Evolutionary conservation across 2,888 invertebrate genomes (phyloP), one percentile per base, ranked within the genome.

Genomic region (Apoderus coryli): DNA sequence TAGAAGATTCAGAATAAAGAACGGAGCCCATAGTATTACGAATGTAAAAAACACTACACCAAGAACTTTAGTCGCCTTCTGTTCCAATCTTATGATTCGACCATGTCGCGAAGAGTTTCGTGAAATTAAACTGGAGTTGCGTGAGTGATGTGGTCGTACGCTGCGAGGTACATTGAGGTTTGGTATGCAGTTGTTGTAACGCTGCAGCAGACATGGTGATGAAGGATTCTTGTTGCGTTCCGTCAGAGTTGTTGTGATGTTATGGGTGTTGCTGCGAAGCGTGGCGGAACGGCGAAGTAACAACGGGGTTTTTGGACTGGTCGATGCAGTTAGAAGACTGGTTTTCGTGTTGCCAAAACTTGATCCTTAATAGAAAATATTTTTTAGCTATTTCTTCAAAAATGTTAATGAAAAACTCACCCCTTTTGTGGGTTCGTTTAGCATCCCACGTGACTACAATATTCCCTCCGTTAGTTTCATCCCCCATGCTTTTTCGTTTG

Each of bases 1-100:
- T 40, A 89, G 62, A 51, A 92, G 67, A 52, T 92, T 92, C 7
- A 88, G 65, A 4, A 86, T 78, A 57, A 92, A 92, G 60, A 92
- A 92, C 7, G 92, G 92, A n/a, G 89, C 82, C 90, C 92, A 92
- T 19, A 90, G 69, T 25, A 90, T 76, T 14, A 90, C 89, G 54
- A 92, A 92, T 0, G 88, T 88, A 57, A 88, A 88, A 61, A 92
- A 92, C 2, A 92, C 89, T 1, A 92, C 84, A 3, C 90, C 90
- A 11, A 92, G 61, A 3, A 92, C 93, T 61, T 93, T 90, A 7
- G 93, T 92, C 1, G 95, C 95, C 56, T 93, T 93, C 53, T 93
- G 92, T 54, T 95, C 92, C 30, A 89, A 67, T 3, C 84, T 69
- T 31, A 92, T 72, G 47, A 80, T 85, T 34, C 84, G 65, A 1